Percentiles rank a stretch among this genome's conserved stretches.
phyloP scores from a whole-genome alignment of 1,140 invertebrate genomes.

The Lethrus apterus region DNA sequence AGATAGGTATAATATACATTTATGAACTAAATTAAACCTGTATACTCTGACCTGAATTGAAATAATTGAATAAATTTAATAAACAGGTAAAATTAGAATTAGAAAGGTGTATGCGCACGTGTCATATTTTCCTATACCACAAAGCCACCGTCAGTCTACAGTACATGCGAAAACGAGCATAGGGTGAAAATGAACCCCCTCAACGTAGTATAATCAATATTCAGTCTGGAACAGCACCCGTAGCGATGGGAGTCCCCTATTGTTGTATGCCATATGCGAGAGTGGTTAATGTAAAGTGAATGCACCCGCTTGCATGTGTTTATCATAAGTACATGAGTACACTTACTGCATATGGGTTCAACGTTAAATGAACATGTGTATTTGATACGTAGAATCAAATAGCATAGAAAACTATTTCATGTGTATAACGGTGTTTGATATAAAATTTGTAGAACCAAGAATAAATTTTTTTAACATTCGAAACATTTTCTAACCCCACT shows the following conservation, averaged over 20 bases:
- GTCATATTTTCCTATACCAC: too few relatives aligned
- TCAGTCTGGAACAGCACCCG: constrained; percentile 3
- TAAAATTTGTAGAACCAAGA: too few relatives aligned
- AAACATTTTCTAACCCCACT: too few relatives aligned
- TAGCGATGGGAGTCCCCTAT: constrained; percentile 6
- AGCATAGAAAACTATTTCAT: too few relatives aligned
- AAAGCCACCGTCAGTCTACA: neutral
- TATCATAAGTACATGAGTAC: neutral
- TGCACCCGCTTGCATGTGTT: constrained; percentile 2
- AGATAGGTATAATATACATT: too few relatives aligned
- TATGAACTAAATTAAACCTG: too few relatives aligned
- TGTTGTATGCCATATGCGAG: constrained; percentile 5
- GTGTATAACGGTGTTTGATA: too few relatives aligned
- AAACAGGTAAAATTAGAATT: constrained; percentile 1
- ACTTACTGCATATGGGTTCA: too few relatives aligned
- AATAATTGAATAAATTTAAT: too few relatives aligned
- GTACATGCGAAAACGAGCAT: constrained; percentile 1
- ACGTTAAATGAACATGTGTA: constrained; percentile 5
- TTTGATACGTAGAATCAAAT: too few relatives aligned
- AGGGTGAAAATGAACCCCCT: constrained; percentile 9
- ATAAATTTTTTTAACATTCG: too few relatives aligned
- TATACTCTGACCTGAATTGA: too few relatives aligned
- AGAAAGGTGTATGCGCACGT: constrained; percentile 9
- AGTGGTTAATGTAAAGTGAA: constrained; percentile 10
- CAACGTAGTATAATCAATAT: constrained; percentile 10